These are phyloP conservation scores for Phania funesta DNA, from an alignment of 2,888 invertebrate species.

Conservation along the genomic window DNA sequence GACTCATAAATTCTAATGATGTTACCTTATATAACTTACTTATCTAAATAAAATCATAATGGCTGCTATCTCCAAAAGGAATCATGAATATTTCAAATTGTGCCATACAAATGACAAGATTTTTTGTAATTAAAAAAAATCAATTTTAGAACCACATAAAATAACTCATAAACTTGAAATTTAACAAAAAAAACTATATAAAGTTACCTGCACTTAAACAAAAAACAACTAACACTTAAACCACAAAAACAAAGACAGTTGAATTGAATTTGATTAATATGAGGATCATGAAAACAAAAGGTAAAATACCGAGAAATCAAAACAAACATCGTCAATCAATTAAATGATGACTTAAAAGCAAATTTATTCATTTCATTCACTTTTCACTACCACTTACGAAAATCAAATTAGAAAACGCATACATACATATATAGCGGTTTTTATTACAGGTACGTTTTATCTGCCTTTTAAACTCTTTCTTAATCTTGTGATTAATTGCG, in stretches of 20 bases:
- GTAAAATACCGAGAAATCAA: slow-evolving; percentile 6
- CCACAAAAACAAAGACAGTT: not conserved
- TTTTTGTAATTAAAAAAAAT: slow-evolving; percentile 24
- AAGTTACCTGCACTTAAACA: slow-evolving; percentile 29
- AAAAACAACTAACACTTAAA: not conserved
- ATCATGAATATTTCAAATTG: not conserved
- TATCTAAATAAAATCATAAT: too few species aligned
- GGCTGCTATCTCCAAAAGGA: too few species aligned
- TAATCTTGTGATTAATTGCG: not conserved
- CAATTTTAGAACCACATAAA: slow-evolving; percentile 20
- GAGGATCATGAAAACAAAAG: slow-evolving; percentile 1
- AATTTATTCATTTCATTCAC: not conserved
- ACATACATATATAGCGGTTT: not conserved
- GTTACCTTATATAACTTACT: too few species aligned
- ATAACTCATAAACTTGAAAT: slow-evolving; percentile 7
- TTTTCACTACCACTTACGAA: not conserved
- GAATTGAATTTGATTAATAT: slow-evolving; percentile 23
- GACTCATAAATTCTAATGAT: not conserved
- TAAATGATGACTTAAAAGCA: slow-evolving; percentile 37
- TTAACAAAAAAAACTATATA: not conserved
- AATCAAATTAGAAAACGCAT: not conserved
- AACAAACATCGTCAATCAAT: slow-evolving; percentile 50
- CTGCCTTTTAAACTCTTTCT: not conserved
- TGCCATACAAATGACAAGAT: slow-evolving; percentile 29
- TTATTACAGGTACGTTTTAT: not conserved